These are phyloP conservation scores for Halictus ligatus DNA, from an alignment of 2,888 invertebrate species.

Conservation along the genomic window DNA sequence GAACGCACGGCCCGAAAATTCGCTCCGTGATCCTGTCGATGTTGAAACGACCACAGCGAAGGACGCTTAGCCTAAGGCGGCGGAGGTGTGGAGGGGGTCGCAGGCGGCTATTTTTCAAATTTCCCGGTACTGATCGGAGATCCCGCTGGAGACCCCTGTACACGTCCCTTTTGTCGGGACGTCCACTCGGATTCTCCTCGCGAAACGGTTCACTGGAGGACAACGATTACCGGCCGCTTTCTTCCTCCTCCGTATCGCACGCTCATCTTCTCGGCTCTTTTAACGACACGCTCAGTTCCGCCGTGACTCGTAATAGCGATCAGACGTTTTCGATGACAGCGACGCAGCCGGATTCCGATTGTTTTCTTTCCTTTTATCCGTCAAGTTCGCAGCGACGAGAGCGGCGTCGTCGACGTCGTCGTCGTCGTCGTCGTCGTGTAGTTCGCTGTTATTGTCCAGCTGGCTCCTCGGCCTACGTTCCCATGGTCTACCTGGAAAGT, in stretches of 20 bases:
- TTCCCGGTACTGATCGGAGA: conserved; percentile 54
- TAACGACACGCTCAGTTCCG: conserved; percentile 55
- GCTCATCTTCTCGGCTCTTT: conserved; percentile 67
- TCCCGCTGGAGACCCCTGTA: conserved; percentile 1
- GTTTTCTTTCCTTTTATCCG: conserved; percentile 20
- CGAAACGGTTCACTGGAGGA: conserved; percentile 66
- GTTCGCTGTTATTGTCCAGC: not conserved
- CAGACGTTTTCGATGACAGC: conserved; percentile 53
- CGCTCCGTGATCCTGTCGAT: conserved; percentile 50
- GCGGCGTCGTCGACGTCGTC: not conserved
- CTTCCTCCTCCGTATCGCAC: conserved; percentile 58
- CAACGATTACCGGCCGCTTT: conserved; percentile 56
- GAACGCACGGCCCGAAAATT: conserved; percentile 52
- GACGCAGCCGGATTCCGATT: conserved; percentile 45
- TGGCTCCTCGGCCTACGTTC: not conserved
- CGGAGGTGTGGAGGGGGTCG: not conserved
- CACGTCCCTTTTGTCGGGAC: conserved; percentile 66
- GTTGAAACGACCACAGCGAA: conserved; percentile 14
- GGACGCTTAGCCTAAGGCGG: not conserved
- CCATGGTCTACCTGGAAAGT: not conserved
- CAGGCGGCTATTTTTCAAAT: conserved; percentile 68
- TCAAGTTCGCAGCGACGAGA: not conserved
- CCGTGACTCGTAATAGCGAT: conserved; percentile 59
- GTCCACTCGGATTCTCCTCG: conserved; percentile 67
- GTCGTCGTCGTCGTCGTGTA: not conserved